A percentile compares a stretch with the other conserved stretches of the same genome.
These are phyloP conservation scores for Synchiropus splendidus DNA, from an alignment of 2,113 vertebrate genomes.

Conservation along the genomic window DNA sequence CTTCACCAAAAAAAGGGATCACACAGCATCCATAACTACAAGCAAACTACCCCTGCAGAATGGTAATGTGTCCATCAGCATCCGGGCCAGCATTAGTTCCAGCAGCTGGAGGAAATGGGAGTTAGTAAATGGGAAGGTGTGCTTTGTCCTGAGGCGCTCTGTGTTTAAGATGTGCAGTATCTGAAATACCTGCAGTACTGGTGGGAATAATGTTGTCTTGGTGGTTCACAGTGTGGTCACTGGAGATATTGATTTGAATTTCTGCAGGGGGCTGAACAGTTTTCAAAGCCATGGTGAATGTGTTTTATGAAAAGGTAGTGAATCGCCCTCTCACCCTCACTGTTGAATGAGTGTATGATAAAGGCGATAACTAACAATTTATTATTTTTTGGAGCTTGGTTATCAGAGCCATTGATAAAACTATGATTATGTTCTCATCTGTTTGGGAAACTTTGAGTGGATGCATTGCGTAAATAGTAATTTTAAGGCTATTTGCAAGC, in stretches of 20 bases:
- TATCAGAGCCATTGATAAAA: conserved; percentile 3
- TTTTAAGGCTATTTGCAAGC: conserved; percentile 17
- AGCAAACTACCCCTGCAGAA: too few species aligned
- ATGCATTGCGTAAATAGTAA: conserved; percentile 3
- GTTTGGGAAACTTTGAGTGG: conserved; percentile 5
- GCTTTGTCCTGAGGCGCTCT: conserved; percentile 11
- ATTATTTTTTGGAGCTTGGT: too few species aligned
- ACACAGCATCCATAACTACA: too few species aligned
- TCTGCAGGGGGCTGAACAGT: conserved; percentile 12
- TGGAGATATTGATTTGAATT: conserved; percentile 34
- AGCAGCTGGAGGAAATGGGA: too few species aligned
- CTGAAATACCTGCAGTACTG: conserved; percentile 38
- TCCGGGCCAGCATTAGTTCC: too few species aligned
- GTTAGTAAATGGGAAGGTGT: too few species aligned
- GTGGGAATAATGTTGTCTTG: conserved; percentile 34
- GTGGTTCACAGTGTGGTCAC: conserved; percentile 33
- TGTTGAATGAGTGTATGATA: too few species aligned
- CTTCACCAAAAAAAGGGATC: too few species aligned
- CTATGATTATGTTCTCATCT: conserved; percentile 18
- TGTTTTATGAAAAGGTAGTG: too few species aligned
- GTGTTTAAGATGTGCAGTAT: conserved; percentile 19
- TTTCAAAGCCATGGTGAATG: conserved; percentile 9
- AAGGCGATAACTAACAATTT: too few species aligned
- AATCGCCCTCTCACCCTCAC: too few species aligned
- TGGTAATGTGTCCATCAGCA: too few species aligned